phyloP scores from a whole-genome alignment of 2,113 vertebrate genomes.

The Serilophus lunatus region DNA sequence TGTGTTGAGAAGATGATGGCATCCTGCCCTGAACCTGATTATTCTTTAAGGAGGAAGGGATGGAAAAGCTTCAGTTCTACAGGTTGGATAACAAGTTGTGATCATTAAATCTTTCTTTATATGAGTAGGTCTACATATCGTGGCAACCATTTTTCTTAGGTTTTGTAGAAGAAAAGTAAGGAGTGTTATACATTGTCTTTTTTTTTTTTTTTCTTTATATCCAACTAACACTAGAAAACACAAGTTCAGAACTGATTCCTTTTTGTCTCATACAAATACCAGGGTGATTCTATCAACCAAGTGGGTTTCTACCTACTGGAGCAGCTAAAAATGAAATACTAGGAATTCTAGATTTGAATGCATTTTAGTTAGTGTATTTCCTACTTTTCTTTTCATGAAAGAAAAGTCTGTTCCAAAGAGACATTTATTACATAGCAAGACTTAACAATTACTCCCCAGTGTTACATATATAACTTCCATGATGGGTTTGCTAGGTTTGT shows the following conservation, averaged over 20 bases:
- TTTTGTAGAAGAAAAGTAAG: neutral
- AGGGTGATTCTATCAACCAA: neutral
- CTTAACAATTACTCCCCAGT: slow-evolving; percentile 25
- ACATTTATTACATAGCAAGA: neutral
- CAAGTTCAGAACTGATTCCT: neutral
- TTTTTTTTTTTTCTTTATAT: neutral
- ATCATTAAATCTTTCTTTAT: neutral
- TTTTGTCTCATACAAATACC: neutral
- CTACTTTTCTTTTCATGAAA: neutral
- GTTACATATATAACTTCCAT: neutral
- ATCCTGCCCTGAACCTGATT: neutral
- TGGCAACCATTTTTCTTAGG: neutral
- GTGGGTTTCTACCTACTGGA: neutral
- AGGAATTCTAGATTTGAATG: neutral
- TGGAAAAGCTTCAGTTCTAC: neutral
- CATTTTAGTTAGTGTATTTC: neutral
- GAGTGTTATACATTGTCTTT: neutral
- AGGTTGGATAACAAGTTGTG: neutral
- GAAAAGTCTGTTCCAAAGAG: neutral
- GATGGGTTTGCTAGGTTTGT: neutral
- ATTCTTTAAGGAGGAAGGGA: neutral
- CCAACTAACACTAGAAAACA: neutral
- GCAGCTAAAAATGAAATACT: neutral
- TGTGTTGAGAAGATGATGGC: neutral
- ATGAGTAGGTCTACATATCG: neutral